These are phyloP conservation scores for Diachasma alloeum DNA, from an alignment of 1,140 invertebrate species.

Conservation along the genomic window DNA sequence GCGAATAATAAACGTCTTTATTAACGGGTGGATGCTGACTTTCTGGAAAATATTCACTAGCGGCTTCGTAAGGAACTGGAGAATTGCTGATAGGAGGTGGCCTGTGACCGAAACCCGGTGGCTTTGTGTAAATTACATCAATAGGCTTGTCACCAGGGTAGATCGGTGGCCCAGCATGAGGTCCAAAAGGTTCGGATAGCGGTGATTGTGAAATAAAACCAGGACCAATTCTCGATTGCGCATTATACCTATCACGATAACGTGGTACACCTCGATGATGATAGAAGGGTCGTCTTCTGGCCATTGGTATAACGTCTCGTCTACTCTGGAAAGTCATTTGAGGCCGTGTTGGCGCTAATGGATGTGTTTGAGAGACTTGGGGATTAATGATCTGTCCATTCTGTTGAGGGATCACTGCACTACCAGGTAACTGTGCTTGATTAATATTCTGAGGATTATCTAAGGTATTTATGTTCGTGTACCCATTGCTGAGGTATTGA, in stretches of 20 bases:
- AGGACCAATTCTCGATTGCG: constrained; percentile 39
- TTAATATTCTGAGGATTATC: neutral
- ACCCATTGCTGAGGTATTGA: neutral
- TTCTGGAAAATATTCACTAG: constrained; percentile 44
- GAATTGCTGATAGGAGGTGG: constrained; percentile 34
- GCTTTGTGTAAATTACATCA: constrained; percentile 56
- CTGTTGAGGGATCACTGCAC: neutral
- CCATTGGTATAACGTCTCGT: neutral
- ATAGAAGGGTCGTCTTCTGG: constrained; percentile 13
- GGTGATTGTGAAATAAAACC: constrained; percentile 33
- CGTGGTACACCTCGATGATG: neutral
- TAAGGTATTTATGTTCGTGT: neutral
- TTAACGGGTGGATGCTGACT: constrained; percentile 35
- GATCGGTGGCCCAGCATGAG: neutral
- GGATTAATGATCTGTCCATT: neutral
- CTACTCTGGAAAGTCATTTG: neutral
- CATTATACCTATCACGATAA: neutral
- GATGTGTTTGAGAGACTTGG: constrained; percentile 8
- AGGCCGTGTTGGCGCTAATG: neutral
- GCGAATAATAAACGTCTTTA: constrained; percentile 55
- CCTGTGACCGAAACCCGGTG: constrained; percentile 42
- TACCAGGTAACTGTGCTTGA: neutral
- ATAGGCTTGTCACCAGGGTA: constrained; percentile 21
- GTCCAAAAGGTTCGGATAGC: neutral
- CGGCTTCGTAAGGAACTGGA: constrained; percentile 44